Evolutionary conservation across 2,797 vertebrate species (phyloP), one percentile per base, ranked within the genome.

Genomic region (Orientallactaga sibirica): DNA sequence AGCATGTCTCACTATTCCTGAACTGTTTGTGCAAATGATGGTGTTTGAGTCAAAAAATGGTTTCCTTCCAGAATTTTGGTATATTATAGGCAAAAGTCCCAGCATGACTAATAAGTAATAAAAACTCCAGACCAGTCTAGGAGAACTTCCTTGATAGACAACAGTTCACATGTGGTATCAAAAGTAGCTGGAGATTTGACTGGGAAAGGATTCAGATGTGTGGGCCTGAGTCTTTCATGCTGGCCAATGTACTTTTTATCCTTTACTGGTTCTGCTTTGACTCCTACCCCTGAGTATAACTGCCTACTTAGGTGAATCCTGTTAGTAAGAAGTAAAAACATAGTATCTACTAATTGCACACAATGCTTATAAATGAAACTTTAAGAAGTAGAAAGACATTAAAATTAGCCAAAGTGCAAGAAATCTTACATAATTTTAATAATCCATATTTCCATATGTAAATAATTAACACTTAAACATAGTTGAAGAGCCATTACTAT

Each of bases 61-160:
- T 79, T 86, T 94, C n/a, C 22, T 79, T 83, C 41, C 66, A 27
- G 67, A 78, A 86, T 85, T 94, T 66, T 86, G 33, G 29, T 33
- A 64, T 41, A 25, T 85, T 19, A 18, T 70, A 75, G 52, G 58
- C 16, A 80, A 81, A 88, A 48, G 24, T 76, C 12, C 41, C 84
- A 85, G 79, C 1, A 7, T 84, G 43, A 78, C 22, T 87, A 37
- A 86, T 25, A 48, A 85, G 2, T 1, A 48, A 70, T 25, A 71
- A 75, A 84, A 84, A 20, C 27, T 24, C 20, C 37, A 67, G 33
- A 73, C 20, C 37, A 16, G 11, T 11, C 25, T n/a, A 84, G 41
- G 48, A 64, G 25, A 83, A 33, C 33, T 77, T 89, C 15, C 9
- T n/a, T 67, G 41, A 2, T 48, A 89, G 27, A 70, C 18, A 81